These are phyloP conservation scores for Glaucidium brasilianum DNA, from an alignment of 2,113 vertebrate species.

Conservation along the genomic window DNA sequence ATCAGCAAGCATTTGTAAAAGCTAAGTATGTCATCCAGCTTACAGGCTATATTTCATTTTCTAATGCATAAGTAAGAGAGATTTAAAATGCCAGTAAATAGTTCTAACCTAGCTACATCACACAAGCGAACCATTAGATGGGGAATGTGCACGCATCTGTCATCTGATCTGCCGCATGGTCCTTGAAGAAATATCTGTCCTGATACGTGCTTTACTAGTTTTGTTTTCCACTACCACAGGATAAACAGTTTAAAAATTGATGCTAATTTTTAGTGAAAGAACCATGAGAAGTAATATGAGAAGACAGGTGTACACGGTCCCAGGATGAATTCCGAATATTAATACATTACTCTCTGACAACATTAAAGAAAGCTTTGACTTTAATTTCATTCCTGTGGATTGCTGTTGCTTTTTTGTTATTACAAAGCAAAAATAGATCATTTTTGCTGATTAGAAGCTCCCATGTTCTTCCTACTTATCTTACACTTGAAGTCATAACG, in stretches of 20 bases:
- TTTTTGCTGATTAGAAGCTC: conserved; percentile 41
- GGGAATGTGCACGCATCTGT: neutral
- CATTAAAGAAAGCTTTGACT: neutral
- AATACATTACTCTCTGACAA: neutral
- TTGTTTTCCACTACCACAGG: neutral
- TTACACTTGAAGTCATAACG: conserved; percentile 43
- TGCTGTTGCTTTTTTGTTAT: neutral
- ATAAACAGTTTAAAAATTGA: conserved; percentile 22
- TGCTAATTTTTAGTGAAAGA: neutral
- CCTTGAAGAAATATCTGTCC: neutral
- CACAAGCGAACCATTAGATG: neutral
- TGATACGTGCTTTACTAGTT: neutral
- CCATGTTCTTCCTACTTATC: conserved; percentile 26
- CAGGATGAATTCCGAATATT: conserved; percentile 12
- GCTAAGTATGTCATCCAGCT: neutral
- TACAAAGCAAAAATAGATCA: conserved; percentile 34
- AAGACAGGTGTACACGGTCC: neutral
- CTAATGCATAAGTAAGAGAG: conserved; percentile 30
- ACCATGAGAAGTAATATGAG: neutral
- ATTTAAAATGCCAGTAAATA: conserved; percentile 35
- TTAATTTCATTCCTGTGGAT: neutral
- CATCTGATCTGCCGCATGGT: neutral
- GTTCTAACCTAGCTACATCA: conserved; percentile 8
- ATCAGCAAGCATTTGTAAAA: neutral
- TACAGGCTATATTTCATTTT: conserved; percentile 26